A percentile compares a stretch with the other conserved stretches of the same genome.
Conservation (phyloP, 2,113 vertebrate genomes). For the Ptychochromis oligacanthus region DNA sequence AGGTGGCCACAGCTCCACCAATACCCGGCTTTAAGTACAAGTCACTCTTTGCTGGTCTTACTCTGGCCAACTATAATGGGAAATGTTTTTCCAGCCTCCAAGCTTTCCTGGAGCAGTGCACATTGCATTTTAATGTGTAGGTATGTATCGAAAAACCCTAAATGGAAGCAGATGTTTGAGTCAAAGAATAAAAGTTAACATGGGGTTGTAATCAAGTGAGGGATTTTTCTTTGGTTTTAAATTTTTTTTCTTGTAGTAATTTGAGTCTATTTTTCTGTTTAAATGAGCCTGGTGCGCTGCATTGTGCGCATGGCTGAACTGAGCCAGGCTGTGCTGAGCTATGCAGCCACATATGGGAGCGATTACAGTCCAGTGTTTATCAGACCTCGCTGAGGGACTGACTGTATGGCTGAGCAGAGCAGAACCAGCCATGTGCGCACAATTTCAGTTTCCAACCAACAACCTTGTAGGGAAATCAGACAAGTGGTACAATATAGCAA, state of each 20-base stretch:
- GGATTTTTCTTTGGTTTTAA: constrained; percentile 20
- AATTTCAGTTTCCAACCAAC: constrained; percentile 25
- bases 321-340: constrained; percentile 57
- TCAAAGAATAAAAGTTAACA: constrained; percentile 72
- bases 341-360: constrained; percentile 80
- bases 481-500: background rate
- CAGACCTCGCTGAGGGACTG: constrained; percentile 65
- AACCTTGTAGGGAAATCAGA: constrained; percentile 49
- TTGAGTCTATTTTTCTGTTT: constrained; percentile 71
- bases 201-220: constrained; percentile 77
- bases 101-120: constrained; percentile 56
- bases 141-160: constrained; percentile 77
- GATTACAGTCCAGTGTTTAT: constrained; percentile 77
- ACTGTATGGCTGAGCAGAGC: constrained; percentile 57
- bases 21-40: constrained; percentile 50
- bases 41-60: constrained; percentile 41
- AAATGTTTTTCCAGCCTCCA: constrained; percentile 71
- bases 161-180: constrained; percentile 83
- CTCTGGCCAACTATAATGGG: constrained; percentile 70
- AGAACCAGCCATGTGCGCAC: constrained; percentile 38
- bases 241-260: constrained; percentile 64
- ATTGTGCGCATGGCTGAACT: constrained; percentile 53
- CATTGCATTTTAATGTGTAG: constrained; percentile 74
- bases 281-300: constrained; percentile 61
- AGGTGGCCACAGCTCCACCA: constrained; percentile 53